Evolutionary conservation across 2,888 invertebrate species (phyloP).

Genomic region (Polymixis lichenea): DNA sequence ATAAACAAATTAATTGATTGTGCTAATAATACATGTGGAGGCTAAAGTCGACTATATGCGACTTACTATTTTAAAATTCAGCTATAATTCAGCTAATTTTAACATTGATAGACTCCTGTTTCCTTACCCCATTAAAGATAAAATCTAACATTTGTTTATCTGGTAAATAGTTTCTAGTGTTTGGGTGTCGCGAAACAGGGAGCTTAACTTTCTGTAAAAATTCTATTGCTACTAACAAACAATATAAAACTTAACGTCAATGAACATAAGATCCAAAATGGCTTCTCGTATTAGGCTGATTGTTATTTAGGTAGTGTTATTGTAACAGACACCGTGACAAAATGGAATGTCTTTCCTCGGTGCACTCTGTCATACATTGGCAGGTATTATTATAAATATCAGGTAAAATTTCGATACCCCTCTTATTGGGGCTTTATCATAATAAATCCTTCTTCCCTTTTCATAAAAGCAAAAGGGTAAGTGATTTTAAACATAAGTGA

Average conservation of each 20-base stretch:
- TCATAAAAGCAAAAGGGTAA: constrained; percentile 57
- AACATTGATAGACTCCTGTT: constrained; percentile 64
- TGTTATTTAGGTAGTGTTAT: constrained; percentile 64
- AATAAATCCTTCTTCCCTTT: constrained; percentile 64
- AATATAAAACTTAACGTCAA: constrained; percentile 67
- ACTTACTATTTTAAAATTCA: constrained; percentile 76
- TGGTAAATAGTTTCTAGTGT: constrained; percentile 63
- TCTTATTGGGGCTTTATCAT: constrained; percentile 32
- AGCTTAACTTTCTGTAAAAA: constrained; percentile 49
- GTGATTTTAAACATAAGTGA: constrained; percentile 57
- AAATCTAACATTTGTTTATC: constrained; percentile 62
- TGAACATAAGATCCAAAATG: constrained; percentile 61
- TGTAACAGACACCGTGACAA: constrained; percentile 45
- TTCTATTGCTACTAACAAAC: constrained; percentile 60
- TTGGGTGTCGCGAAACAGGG: constrained; percentile 51
- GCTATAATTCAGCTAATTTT: constrained; percentile 73
- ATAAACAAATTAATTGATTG: constrained; percentile 84
- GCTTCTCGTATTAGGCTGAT: constrained; percentile 63
- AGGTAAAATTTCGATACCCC: constrained; percentile 53
- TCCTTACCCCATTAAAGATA: constrained; percentile 57
- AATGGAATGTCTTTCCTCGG: constrained; percentile 56
- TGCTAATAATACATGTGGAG: constrained; percentile 85
- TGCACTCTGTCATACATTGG: constrained; percentile 50
- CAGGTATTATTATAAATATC: constrained; percentile 46
- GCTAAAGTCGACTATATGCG: constrained; percentile 72